Evolutionary conservation across 1,140 invertebrate species (phyloP).

Genomic region (Frieseomelitta varia): DNA sequence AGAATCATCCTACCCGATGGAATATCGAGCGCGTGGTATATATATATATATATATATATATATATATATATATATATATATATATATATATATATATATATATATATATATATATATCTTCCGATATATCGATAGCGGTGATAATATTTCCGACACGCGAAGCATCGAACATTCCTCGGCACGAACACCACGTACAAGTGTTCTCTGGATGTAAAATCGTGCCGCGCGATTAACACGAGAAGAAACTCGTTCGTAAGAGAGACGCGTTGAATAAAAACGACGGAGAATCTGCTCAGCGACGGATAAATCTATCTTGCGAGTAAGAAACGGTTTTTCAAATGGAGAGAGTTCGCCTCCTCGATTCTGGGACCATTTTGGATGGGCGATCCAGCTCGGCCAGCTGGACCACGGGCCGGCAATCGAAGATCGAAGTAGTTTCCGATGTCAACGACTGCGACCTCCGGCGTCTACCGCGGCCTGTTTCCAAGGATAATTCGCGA

Average conservation of each 20-base stretch:
- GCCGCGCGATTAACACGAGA: background rate
- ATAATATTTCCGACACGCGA: background rate
- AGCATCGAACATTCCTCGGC: background rate
- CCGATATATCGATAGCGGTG: too few species aligned
- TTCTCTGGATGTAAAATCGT: background rate
- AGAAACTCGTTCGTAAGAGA: background rate
- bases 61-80: too few species aligned
- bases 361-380: slow-evolving; percentile 37
- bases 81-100: too few species aligned
- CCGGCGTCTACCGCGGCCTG: slow-evolving; percentile 68
- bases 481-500: slow-evolving; percentile 78
- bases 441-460: slow-evolving; percentile 77
- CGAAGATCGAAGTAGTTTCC: slow-evolving; percentile 79
- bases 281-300: background rate
- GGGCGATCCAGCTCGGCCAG: slow-evolving; percentile 37
- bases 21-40: background rate
- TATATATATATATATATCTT: too few species aligned
- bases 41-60: too few species aligned
- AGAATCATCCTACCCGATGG: background rate
- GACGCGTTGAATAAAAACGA: background rate
- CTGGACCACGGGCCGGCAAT: slow-evolving; percentile 63
- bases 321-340: background rate
- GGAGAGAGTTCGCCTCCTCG: background rate
- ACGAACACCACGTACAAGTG: background rate
- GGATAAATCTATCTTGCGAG: background rate